These are phyloP conservation scores for Perognathus longimembris DNA, from an alignment of 2,113 vertebrate genomes.

Conservation along the genomic window DNA sequence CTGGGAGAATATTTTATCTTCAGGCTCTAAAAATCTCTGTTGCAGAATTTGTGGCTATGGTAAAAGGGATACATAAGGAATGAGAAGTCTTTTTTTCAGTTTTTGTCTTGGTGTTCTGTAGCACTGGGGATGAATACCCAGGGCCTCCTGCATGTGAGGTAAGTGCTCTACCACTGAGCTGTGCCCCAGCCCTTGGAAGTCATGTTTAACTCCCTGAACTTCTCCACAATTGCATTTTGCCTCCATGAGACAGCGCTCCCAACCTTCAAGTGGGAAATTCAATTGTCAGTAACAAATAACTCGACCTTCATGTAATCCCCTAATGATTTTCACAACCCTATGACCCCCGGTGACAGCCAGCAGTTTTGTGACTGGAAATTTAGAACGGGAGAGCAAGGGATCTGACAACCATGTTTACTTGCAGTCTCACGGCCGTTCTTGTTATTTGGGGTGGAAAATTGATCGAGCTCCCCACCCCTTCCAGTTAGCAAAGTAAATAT, in stretches of 20 bases:
- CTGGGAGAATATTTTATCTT: background rate
- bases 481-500: slow-evolving; percentile 59
- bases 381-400: background rate
- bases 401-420: background rate
- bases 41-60: background rate
- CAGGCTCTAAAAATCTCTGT: background rate
- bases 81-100: background rate
- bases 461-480: background rate
- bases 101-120: background rate
- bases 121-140: background rate
- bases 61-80: background rate
- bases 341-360: background rate
- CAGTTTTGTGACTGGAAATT: background rate
- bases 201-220: background rate
- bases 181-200: background rate
- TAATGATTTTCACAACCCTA: background rate
- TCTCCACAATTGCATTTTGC: background rate
- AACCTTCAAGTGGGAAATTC: background rate
- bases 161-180: too few relatives aligned
- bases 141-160: background rate
- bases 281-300: background rate
- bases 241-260: background rate
- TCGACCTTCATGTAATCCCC: background rate
- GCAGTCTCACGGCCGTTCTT: background rate
- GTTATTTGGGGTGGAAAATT: slow-evolving; percentile 57